Base-by-base conservation (phyloP, 53 echinoderm and acorn worm species). In the Paracentrotus lividus region DNA sequence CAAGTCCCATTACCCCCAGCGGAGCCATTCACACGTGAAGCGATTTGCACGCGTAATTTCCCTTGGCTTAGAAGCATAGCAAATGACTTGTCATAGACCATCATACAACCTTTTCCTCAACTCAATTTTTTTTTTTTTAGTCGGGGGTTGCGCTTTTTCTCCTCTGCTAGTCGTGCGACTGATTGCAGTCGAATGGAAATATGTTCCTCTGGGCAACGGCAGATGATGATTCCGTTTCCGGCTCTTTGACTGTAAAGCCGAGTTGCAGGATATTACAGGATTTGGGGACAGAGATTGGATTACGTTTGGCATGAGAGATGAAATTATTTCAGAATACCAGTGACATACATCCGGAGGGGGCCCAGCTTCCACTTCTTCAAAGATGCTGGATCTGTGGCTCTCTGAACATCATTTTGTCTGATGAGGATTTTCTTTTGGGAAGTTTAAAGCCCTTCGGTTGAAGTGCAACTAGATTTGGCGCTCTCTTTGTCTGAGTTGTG, bases 21-120 rank as follows among this genome's bases (percentile, higher is more conserved):
- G 72, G 90, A 69, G 90, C 90, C 31, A 69, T 72, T 72, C 72
- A 53, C 90, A 49, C 49, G 75, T 45, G 53, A 72, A 47, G 72
- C 68, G 69, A 69, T 90, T 90, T 90, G 66, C 90, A 72, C 90
- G 69, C 90, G 34, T 72, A 72, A 90, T 90, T 90, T 90, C 89
- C 89, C 89, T 42, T 44, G 89, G 89, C 59, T 43, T 59, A 89
- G 64, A 65, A 60, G 59, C 89, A 15, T 64, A 56, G 64, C 89
- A 89, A 43, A 61, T 61, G 59, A 93, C 53, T 90, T 47, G 47
- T 90, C 68, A 90, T 64, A 64, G 49, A 76, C 56, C 68, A 90
- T 64, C 59, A 31, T 44, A 42, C 38, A 31, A 27, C 24, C 55
- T 64, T 18, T 29, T 24, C 65, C 26, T 64, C 68, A 64, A 47